Evolutionary conservation across 1,140 invertebrate genomes (phyloP), one percentile per base, ranked within the genome.

Genomic region (Drosophila repletoides): DNA sequence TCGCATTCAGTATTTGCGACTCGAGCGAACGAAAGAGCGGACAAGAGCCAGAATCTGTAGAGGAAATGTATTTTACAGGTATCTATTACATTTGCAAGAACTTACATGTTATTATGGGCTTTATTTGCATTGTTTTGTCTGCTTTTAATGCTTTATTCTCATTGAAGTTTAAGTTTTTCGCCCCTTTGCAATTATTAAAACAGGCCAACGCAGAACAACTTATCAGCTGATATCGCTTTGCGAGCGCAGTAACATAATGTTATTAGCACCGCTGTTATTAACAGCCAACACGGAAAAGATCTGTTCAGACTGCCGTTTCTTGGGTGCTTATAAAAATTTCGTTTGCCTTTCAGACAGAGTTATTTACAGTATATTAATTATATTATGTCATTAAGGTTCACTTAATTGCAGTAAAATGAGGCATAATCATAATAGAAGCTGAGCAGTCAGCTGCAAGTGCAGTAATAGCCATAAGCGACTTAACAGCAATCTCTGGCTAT

Each of bases 1-100:
- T 93, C 5, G 95, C 94, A 86, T 96, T 93, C 1, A 94, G 90
- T 15, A 98, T 91, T 49, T 93, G 93, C 17, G 94, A 92, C 89
- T 97, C 95, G 67, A 98, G 91, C n/a, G 93, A 94, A 55, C 94
- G 94, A 91, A 98, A 98, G 53, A 98, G 92, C 56, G 94, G 94
- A 89, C 95, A 93, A 90, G 98, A 96, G 56, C 97, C 97, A 88
- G 96, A 94, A 94, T 95, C 97, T 98, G 73, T 26, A 49, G 43
- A 10, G 0, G 1, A 15, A 0, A n/a, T 10, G 3, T n/a, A n/a
- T 6, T 15, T 10, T 14, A 31, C 6, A 10, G 2, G 0, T 12
- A 15, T 14, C 2, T 15, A 14, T 21, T 21, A 10, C 7, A 3
- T 1, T 26, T n/a, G n/a, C n/a, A n/a, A n/a, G n/a, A n/a, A 74